Conservation (phyloP, 1,140 invertebrate genomes). For the Lordiphosa collinella region DNA sequence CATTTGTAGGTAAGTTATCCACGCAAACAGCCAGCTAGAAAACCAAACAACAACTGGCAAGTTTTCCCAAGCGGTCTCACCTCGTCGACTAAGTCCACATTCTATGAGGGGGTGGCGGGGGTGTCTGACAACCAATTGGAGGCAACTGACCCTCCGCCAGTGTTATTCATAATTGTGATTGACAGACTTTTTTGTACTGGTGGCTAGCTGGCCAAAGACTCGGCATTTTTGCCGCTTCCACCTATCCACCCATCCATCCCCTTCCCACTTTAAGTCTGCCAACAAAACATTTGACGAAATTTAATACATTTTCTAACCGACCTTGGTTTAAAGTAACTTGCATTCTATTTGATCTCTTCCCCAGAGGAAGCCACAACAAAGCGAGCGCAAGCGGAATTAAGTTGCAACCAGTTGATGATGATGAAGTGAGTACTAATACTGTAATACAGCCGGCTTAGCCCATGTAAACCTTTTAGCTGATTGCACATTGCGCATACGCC, state of each 20-base stretch:
- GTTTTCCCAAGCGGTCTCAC: constrained; percentile 27
- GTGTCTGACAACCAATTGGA: constrained; percentile 29
- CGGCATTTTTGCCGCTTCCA: constrained; percentile 71
- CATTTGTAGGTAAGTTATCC: constrained; percentile 28
- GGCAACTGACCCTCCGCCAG: constrained; percentile 53
- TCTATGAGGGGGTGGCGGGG: constrained; percentile 9
- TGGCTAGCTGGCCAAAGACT: constrained; percentile 21
- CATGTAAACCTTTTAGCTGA: constrained; percentile 20
- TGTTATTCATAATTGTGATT: constrained; percentile 73
- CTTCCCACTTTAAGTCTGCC: not conserved
- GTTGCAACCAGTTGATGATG: constrained; percentile 26
- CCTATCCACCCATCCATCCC: constrained; percentile 11
- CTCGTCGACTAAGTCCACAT: constrained; percentile 26
- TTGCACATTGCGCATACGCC: constrained; percentile 23
- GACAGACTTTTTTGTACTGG: constrained; percentile 27
- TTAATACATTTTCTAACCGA: constrained; percentile 55
- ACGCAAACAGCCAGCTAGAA: constrained; percentile 33
- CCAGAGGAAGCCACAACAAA: constrained; percentile 40
- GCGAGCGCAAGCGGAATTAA: constrained; percentile 15
- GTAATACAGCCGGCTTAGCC: constrained; percentile 3
- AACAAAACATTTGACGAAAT: constrained; percentile 45
- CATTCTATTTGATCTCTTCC: constrained; percentile 13
- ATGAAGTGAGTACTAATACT: constrained; percentile 49
- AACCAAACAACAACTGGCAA: constrained; percentile 60
- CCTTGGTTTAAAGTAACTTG: constrained; percentile 53